These are phyloP conservation scores for Cephus cinctus DNA, from an alignment of 1,140 invertebrate species.

Conservation along the genomic window DNA sequence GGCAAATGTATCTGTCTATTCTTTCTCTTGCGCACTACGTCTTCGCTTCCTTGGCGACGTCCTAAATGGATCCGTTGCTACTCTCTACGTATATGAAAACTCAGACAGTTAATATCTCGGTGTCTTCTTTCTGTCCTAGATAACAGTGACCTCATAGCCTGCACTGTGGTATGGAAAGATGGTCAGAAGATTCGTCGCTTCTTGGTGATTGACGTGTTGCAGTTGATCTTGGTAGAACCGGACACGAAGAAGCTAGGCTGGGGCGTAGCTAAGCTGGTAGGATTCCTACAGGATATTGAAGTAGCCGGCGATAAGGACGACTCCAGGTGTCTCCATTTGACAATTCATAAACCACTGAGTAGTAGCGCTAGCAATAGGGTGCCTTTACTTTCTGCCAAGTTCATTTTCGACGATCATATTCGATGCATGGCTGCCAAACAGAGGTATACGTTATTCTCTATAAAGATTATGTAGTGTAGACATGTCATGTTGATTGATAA, in stretches of 20 bases:
- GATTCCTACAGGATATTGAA: slow-evolving; percentile 81
- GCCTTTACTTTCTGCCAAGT: slow-evolving; percentile 85
- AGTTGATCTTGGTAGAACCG: slow-evolving; percentile 95
- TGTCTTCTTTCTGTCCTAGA: slow-evolving; percentile 64
- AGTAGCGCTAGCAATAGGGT: slow-evolving; percentile 64
- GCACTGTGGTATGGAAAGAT: slow-evolving; percentile 88
- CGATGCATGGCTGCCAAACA: slow-evolving; percentile 95
- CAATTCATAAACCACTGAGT: slow-evolving; percentile 81
- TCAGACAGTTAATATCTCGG: no score
- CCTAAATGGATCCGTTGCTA: no score
- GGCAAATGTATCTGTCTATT: no score
- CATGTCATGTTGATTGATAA: background rate
- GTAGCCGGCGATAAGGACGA: slow-evolving; percentile 92
- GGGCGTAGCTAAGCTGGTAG: slow-evolving; percentile 95
- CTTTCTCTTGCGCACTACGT: no score
- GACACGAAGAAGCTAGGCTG: slow-evolving; percentile 90
- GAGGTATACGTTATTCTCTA: slow-evolving; percentile 58
- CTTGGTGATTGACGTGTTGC: slow-evolving; percentile 90
- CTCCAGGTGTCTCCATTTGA: slow-evolving; percentile 92
- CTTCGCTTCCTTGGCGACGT: no score
- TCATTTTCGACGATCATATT: slow-evolving; percentile 98
- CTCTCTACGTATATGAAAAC: no score
- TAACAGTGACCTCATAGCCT: slow-evolving; percentile 96
- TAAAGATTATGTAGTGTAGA: slow-evolving; percentile 2
- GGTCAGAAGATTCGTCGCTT: slow-evolving; percentile 88